Conservation (phyloP, 2,888 invertebrate genomes). For the Euzophera pinguis region DNA sequence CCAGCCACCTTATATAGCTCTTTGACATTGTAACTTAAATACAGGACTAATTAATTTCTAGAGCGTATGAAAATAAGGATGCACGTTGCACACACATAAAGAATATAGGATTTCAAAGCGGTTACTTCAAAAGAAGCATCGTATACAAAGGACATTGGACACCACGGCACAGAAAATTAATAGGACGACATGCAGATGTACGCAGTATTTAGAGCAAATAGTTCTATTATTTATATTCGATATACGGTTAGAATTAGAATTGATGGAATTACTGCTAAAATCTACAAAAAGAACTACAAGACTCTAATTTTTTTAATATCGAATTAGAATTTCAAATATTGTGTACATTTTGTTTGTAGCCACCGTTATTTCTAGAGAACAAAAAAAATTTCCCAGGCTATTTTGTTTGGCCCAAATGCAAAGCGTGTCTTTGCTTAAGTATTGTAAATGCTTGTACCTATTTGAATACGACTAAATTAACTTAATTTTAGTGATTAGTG, state of each 20-base stretch:
- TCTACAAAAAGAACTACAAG: too few relatives aligned
- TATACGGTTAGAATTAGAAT: neutral
- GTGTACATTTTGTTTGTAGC: too few relatives aligned
- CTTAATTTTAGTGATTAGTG: constrained; percentile 1
- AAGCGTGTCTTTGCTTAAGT: constrained; percentile 2
- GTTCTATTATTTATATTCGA: neutral
- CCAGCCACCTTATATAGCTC: too few relatives aligned
- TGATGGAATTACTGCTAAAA: neutral
- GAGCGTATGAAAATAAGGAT: constrained; percentile 3
- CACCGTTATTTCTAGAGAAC: constrained; percentile 11
- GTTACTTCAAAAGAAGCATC: constrained; percentile 28
- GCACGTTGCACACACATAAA: constrained; percentile 4
- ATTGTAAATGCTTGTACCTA: neutral
- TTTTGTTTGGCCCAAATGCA: constrained; percentile 6
- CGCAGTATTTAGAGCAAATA: constrained; percentile 30
- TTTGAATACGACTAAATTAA: neutral
- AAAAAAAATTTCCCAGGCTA: constrained; percentile 1
- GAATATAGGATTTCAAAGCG: constrained; percentile 17
- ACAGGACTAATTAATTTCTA: constrained; percentile 7
- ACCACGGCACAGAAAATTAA: constrained; percentile 20
- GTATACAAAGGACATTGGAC: constrained; percentile 36
- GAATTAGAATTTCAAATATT: neutral
- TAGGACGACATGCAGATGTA: neutral
- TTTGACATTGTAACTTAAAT: neutral
- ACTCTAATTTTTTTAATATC: too few relatives aligned